Evolutionary conservation across 1,140 invertebrate genomes (phyloP), one percentile per base, ranked within the genome.

Genomic region (Drosophila pruinosa): DNA sequence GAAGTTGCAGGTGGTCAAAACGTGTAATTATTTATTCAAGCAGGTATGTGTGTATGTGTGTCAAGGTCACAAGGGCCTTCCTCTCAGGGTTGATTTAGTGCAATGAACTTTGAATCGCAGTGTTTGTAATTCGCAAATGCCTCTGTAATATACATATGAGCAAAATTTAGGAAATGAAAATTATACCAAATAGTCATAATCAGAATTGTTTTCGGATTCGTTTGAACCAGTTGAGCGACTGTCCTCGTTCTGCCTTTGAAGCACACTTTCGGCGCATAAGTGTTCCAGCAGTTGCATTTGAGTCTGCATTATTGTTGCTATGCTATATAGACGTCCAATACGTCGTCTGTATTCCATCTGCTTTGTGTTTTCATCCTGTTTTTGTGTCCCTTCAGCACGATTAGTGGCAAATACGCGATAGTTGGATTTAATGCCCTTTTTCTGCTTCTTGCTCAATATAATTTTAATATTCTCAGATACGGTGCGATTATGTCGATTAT

Each of bases 241-340:
- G n/a, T n/a, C n/a, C n/a, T n/a, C n/a, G n/a, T n/a, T n/a, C n/a
- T n/a, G n/a, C n/a, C n/a, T n/a, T n/a, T n/a, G n/a, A n/a, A n/a
- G n/a, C n/a, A n/a, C n/a, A n/a, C n/a, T n/a, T n/a, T n/a, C n/a
- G n/a, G n/a, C 4, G 2, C 34, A 31, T 19, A 72, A 3, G 0
- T 70, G 52, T 5, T 85, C 68, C 4, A 80, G 28, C 1, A 80
- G 6, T 1, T 76, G 53, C 2, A 85, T 24, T 61, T 83, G 80
- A 0, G 67, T 28, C 1, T 41, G 19, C 19, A 85, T 26, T 3
- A 83, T 48, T 8, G 58, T 48, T 7, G 38, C 14, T 8, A 79
- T 4, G 2, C 34, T 41, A 8, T 50, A 58, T 0, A 64, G 10
- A 2, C 31, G 38, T n/a, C 50, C 39, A 1, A 85, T 28, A 1